Base-by-base conservation (phyloP, 2,888 invertebrate genomes). In the Orthosia gracilis region DNA sequence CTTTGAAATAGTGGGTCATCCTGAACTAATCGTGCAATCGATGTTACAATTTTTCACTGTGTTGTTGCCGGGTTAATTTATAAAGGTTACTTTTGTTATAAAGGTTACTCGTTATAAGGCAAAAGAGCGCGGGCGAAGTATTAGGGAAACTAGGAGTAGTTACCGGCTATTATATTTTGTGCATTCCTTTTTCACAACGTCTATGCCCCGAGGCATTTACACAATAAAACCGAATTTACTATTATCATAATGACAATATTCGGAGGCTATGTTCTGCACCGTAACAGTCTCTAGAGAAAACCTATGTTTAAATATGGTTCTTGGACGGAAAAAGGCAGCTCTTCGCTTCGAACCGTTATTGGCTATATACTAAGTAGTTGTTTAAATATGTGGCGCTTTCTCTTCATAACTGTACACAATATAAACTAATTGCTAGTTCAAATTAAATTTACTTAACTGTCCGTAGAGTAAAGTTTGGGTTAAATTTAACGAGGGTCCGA, bases 401-500 rank as follows among this genome's bases (percentile, higher is more conserved):
- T 64, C 57, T 63, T 66, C 50, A 59, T 75, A 75, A 78, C 58
- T 47, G 74, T 80, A 82, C 69, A 85, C 81, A 83, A 79, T 72
- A 64, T 84, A 84, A 88, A 87, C 83, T 76, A 74, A 83, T 80
- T 71, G 58, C 79, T 78, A 81, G 84, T 84, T 82, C 71, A 70
- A 88, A 89, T 88, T 88, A 66, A 86, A 87, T 90, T 84, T 85
- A 82, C 72, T 80, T 77, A 76, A 77, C 83, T 87, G 81, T 84
- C 87, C 80, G 84, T 83, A 80, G 69, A 66, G 64, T 65, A 68
- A 70, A 86, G 85, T 87, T 85, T 4, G 61, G 78, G 69, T 67
- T 68, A 67, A 85, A 83, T 84, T 85, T 87, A 89, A 88, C 89
- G 85, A 87, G 86, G 88, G 89, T 87, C 81, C 74, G 66, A 74